phyloP scores from a whole-genome alignment of 1,140 invertebrate genomes.

The Hirudo medicinalis region DNA sequence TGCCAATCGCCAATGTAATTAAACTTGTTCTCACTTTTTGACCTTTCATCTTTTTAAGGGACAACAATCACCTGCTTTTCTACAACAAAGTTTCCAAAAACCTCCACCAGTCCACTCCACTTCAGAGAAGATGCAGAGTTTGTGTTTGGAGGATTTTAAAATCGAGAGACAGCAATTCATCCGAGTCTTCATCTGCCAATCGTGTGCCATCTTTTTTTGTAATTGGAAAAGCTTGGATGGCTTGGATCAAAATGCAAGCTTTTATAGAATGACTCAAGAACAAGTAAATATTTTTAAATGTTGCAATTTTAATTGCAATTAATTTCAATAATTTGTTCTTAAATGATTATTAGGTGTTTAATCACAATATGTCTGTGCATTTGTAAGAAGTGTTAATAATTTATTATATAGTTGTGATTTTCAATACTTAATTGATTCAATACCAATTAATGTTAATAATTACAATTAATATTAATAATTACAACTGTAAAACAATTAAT shows the following conservation, averaged over 20 bases:
- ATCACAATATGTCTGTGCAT: too few relatives aligned
- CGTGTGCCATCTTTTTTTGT: background rate
- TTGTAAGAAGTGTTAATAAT: too few relatives aligned
- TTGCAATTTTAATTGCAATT: too few relatives aligned
- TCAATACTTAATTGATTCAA: too few relatives aligned
- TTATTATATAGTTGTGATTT: too few relatives aligned
- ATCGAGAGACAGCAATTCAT: background rate
- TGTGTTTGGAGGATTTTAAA: background rate
- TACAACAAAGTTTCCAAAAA: background rate
- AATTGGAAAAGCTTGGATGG: background rate
- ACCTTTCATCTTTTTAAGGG: background rate
- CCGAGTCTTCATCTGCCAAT: conserved; percentile 4
- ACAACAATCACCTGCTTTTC: background rate
- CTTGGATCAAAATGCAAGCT: background rate
- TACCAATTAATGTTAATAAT: too few relatives aligned
- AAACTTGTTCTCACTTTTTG: background rate
- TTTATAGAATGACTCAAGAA: background rate
- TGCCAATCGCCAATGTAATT: background rate
- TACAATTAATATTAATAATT: too few relatives aligned
- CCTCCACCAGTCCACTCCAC: background rate
- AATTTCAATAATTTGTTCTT: too few relatives aligned
- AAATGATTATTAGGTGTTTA: too few relatives aligned
- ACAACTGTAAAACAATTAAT: too few relatives aligned
- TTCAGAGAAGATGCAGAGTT: background rate
- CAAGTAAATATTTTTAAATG: background rate